Conservation (phyloP, 2,888 invertebrate genomes). For the Ryuthela nishihirai region DNA sequence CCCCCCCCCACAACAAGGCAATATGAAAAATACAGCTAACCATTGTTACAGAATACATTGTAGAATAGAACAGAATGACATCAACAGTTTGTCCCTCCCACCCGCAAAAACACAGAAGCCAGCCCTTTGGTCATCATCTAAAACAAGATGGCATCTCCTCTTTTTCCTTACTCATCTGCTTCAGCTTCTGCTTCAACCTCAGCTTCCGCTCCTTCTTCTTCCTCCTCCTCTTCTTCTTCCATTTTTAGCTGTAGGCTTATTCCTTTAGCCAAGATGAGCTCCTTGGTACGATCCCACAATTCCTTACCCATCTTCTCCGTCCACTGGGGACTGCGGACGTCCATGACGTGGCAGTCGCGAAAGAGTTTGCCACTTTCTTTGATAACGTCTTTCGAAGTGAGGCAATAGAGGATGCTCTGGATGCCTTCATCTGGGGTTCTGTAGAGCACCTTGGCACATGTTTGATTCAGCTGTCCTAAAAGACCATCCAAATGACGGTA, state of each 20-base stretch:
- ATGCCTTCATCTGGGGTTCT: slow-evolving; percentile 34
- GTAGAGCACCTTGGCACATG: slow-evolving; percentile 25
- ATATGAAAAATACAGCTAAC: too few species aligned
- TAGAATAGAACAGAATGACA: too few species aligned
- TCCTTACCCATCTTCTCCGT: slow-evolving; percentile 21
- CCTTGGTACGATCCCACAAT: slow-evolving; percentile 20
- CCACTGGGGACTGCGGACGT: slow-evolving; percentile 16
- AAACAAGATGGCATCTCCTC: too few species aligned
- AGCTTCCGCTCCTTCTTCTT: background rate
- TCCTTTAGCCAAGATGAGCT: slow-evolving; percentile 24
- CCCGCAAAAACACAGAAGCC: too few species aligned
- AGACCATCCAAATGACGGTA: slow-evolving; percentile 22
- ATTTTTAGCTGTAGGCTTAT: slow-evolving; percentile 13
- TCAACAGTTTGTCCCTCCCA: too few species aligned
- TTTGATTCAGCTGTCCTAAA: slow-evolving; percentile 25
- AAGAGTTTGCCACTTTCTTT: slow-evolving; percentile 22
- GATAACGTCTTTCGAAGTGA: slow-evolving; percentile 18
- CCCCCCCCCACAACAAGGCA: too few species aligned
- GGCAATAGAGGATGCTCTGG: slow-evolving; percentile 32
- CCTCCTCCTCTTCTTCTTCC: slow-evolving; percentile 26
- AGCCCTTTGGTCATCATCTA: too few species aligned
- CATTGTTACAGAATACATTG: too few species aligned
- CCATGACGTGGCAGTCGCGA: slow-evolving; percentile 17
- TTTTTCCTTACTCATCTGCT: too few species aligned
- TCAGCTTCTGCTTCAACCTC: slow-evolving; percentile 5